Evolutionary conservation across 2,113 vertebrate species (phyloP).

Genomic region (Bos taurus): DNA sequence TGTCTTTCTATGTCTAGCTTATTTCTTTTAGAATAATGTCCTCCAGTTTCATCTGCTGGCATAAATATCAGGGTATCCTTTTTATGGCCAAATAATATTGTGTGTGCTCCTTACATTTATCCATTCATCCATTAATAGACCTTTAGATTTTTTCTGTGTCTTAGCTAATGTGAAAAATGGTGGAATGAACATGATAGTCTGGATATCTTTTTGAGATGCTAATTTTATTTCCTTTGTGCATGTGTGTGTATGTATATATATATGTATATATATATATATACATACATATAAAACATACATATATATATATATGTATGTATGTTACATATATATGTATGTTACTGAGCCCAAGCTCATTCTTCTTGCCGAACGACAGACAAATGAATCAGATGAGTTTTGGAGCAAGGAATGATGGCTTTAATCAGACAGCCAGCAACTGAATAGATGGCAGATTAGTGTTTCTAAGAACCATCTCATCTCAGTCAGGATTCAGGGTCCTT

Average conservation of each 20-base stretch:
- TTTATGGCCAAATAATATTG: background rate
- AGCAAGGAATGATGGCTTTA: background rate
- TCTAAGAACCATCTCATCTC: background rate
- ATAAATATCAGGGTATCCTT: background rate
- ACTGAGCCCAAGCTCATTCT: background rate
- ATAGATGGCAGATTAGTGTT: background rate
- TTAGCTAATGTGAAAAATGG: background rate
- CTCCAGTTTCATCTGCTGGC: background rate
- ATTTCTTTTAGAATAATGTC: background rate
- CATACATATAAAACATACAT: too few relatives aligned
- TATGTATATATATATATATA: too few relatives aligned
- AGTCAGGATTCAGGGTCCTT: background rate
- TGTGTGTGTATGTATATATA: background rate
- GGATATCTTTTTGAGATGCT: background rate
- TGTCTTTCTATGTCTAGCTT: background rate
- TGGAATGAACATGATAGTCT: background rate
- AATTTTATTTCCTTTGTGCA: background rate
- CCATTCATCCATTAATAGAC: background rate
- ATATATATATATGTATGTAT: too few relatives aligned
- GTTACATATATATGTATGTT: background rate
- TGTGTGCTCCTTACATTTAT: background rate
- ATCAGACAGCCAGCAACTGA: background rate
- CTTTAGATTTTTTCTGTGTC: background rate
- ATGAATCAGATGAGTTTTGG: background rate
- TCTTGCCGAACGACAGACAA: background rate